Conservation (phyloP, 2,888 invertebrate genomes). For the Lingula anatina region DNA sequence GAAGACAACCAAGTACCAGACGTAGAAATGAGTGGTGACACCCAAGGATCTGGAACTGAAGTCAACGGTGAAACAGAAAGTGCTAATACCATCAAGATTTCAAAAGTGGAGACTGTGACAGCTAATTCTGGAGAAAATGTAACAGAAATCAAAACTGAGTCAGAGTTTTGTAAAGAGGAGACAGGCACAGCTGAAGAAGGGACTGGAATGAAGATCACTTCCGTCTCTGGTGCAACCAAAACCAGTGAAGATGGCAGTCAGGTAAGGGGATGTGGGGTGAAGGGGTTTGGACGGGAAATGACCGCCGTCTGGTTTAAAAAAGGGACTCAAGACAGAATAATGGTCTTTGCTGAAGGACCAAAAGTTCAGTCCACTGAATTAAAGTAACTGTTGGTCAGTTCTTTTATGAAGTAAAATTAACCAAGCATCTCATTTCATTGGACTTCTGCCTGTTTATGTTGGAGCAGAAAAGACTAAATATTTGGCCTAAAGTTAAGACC, state of each 20-base stretch:
- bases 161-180: not conserved
- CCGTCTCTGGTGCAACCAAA: not conserved
- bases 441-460: too few relatives aligned
- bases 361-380: too few relatives aligned
- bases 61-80: not conserved
- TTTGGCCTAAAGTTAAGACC: too few relatives aligned
- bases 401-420: too few relatives aligned
- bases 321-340: too few relatives aligned
- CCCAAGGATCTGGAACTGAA: not conserved
- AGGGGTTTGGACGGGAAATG: not conserved
- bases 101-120: too few relatives aligned
- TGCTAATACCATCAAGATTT: too few relatives aligned
- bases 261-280: not conserved
- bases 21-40: not conserved
- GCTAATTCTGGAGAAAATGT: not conserved
- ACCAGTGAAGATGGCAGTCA: not conserved
- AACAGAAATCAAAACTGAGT: not conserved
- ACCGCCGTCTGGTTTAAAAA: not conserved
- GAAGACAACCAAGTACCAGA: conserved; percentile 1
- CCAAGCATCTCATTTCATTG: too few relatives aligned
- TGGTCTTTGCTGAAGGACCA: too few relatives aligned
- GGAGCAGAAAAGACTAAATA: too few relatives aligned
- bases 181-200: conserved; percentile 1
- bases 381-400: too few relatives aligned
- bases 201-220: not conserved